Percentiles rank a stretch among this genome's conserved stretches.
Evolutionary conservation across 2,797 vertebrate genomes (phyloP).

Genomic region (Nothura maculosa): DNA sequence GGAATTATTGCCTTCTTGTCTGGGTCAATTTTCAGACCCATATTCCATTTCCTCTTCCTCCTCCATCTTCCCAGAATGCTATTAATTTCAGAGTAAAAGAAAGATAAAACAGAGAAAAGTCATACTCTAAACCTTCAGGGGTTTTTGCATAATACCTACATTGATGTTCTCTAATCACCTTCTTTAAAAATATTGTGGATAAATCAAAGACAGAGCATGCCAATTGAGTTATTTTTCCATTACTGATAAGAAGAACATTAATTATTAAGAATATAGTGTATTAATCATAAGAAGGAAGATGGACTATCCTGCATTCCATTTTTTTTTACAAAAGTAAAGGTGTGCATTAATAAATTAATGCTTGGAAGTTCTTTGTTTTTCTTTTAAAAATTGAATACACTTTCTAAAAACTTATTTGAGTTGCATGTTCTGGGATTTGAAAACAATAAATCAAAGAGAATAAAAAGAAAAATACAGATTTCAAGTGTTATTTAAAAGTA

Average conservation of each 20-base stretch:
- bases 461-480: neutral
- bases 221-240: neutral
- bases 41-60: neutral
- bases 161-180: neutral
- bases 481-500: neutral
- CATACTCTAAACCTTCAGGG: neutral
- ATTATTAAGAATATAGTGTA: no score
- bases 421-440: neutral
- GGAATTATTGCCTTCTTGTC: neutral
- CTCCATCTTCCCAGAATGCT: neutral
- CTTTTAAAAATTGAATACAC: neutral
- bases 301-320: neutral
- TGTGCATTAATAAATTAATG: neutral
- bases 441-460: neutral
- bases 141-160: neutral
- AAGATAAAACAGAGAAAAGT: neutral
- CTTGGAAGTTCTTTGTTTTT: neutral
- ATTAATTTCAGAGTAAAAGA: neutral
- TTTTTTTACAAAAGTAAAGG: neutral
- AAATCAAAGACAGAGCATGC: neutral
- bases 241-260: neutral
- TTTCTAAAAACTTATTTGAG: no score
- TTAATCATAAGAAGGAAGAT: neutral
- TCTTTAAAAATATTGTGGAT: neutral
- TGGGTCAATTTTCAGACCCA: neutral